Evolutionary conservation across 1,140 invertebrate genomes (phyloP), one percentile per base, ranked within the genome.

Genomic region (Proales similis): DNA sequence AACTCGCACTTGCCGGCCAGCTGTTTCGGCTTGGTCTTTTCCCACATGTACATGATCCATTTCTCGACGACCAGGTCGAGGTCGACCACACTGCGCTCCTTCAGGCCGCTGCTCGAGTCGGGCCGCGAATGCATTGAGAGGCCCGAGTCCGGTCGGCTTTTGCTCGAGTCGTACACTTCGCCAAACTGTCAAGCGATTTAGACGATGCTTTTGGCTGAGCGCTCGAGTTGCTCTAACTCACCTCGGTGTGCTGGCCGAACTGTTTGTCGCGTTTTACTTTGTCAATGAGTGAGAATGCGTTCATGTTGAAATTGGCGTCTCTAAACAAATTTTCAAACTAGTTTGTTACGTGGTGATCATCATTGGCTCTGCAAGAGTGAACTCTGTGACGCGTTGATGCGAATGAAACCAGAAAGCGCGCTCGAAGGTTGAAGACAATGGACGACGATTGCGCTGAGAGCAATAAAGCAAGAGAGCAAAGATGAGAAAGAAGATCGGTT

Each of bases 1-100:
- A 66, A 65, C 20, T 65, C 67, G 7, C 77, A 68, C 57, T 74
- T 74, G 2, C 19, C 14, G 14, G 26, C 27, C 36, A 46, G 2
- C 3, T 9, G 46, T 33, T 63, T 63, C 19, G 29, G 30, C 20
- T 63, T 63, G 5, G 46, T 48, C 20, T 36, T 48, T 63, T 63
- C 45, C 61, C 43, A 48, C 43, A 63, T 63, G 14, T 33, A 22
- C 46, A 47, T 30, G 11, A 48, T 27, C 45, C 61, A 63, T 26
- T 63, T 63, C 43, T 63, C 61, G 19, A 63, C 19, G 20, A 63
- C 49, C 19, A 20, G 14, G 42, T 63, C 61, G 22, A 63, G 30
- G 38, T 63, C 61, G 14, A 48, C 46, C 12, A 63, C 49, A 27
- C 14, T 17, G 38, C 43, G 36, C 12, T 63, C 30, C 2, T 4